Percentiles rank a stretch among this genome's conserved stretches.
phyloP scores from a whole-genome alignment of 2,113 vertebrate genomes.

The Amblyornis subalaris region DNA sequence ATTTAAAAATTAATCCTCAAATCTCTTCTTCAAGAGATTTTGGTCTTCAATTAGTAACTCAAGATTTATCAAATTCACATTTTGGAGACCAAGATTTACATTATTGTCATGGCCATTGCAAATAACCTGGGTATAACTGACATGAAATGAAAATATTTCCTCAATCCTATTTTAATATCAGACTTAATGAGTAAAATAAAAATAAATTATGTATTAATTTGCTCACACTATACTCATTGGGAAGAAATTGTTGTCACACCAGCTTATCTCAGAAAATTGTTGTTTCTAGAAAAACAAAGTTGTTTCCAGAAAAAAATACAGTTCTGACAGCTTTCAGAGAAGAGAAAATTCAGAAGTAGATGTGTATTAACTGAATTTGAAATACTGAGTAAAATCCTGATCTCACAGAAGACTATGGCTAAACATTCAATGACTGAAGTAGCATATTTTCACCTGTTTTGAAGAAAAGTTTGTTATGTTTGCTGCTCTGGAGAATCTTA shows the following conservation, averaged over 20 bases:
- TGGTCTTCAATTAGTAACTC: conserved; percentile 69
- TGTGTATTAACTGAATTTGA: neutral
- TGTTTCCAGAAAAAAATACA: neutral
- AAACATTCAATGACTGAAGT: neutral
- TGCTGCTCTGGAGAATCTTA: neutral
- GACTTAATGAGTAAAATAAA: conserved; percentile 31
- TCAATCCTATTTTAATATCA: conserved; percentile 37
- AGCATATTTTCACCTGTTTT: neutral
- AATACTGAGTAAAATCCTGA: neutral
- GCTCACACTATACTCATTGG: neutral
- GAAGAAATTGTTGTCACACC: neutral
- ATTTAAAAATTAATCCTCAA: conserved; percentile 77
- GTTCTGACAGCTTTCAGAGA: neutral
- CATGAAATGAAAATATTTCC: conserved; percentile 53
- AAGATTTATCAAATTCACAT: conserved; percentile 59
- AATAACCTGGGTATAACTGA: conserved; percentile 41
- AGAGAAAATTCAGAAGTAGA: neutral
- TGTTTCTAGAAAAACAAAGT: neutral
- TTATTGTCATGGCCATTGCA: conserved; percentile 31
- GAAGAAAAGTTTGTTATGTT: neutral
- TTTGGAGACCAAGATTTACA: conserved; percentile 44
- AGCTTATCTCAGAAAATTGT: neutral
- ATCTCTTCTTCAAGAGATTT: conserved; percentile 72
- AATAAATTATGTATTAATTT: conserved; percentile 7
- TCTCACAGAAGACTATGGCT: neutral